These are phyloP conservation scores for Caprella mutica DNA, from an alignment of 2,888 invertebrate species.

Conservation along the genomic window DNA sequence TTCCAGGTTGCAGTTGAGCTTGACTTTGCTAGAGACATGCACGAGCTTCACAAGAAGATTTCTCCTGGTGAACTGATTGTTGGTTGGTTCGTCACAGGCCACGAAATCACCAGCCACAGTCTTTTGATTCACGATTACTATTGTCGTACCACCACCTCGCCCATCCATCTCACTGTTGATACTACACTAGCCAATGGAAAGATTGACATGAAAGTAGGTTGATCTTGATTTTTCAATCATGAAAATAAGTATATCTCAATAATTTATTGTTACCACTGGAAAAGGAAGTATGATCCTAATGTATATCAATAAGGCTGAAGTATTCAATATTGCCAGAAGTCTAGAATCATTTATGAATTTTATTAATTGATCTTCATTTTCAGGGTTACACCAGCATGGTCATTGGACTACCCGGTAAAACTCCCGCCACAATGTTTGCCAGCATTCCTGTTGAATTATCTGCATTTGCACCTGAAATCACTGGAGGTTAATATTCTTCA, in stretches of 20 bases:
- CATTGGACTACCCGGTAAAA: slow-evolving; percentile 86
- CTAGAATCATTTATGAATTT: too few relatives aligned
- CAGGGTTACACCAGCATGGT: slow-evolving; percentile 31
- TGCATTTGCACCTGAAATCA: slow-evolving; percentile 79
- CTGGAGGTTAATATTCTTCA: slow-evolving; percentile 49
- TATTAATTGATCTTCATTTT: neutral
- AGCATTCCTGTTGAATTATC: slow-evolving; percentile 79
- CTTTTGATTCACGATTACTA: slow-evolving; percentile 97
- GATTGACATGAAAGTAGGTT: slow-evolving; percentile 70
- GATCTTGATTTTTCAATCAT: neutral
- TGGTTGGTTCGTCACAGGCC: slow-evolving; percentile 98
- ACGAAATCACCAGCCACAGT: slow-evolving; percentile 93
- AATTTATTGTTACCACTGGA: neutral
- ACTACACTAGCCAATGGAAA: slow-evolving; percentile 74
- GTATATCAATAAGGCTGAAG: too few relatives aligned
- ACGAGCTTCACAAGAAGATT: slow-evolving; percentile 82
- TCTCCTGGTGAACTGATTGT: slow-evolving; percentile 88
- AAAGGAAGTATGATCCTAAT: too few relatives aligned
- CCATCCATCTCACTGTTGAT: slow-evolving; percentile 90
- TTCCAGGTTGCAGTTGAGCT: slow-evolving; percentile 83
- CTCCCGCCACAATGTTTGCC: slow-evolving; percentile 91
- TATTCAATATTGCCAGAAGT: too few relatives aligned
- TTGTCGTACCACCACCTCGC: slow-evolving; percentile 54
- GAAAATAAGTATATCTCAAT: neutral
- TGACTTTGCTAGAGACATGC: slow-evolving; percentile 54